A percentile compares a stretch with the other conserved stretches of the same genome.
Evolutionary conservation across 1,140 invertebrate species (phyloP).

Genomic region (Chlorops oryzae): DNA sequence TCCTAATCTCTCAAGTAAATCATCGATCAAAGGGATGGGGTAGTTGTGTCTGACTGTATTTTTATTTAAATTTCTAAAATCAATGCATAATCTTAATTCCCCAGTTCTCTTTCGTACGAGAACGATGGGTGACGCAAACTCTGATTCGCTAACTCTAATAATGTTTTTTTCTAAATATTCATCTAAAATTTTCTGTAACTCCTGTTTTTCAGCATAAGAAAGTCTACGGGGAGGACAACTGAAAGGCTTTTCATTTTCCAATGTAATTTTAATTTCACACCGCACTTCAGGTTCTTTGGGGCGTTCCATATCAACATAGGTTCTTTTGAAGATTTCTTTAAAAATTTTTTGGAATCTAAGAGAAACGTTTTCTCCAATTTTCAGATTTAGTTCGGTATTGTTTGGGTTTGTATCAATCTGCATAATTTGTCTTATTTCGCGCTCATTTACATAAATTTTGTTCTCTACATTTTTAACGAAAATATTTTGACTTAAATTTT

Average conservation of each 20-base stretch:
- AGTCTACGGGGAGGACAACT: neutral
- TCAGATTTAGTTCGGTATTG: neutral
- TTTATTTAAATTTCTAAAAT: slow-evolving; percentile 19
- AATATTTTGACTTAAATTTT: neutral
- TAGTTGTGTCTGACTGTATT: slow-evolving; percentile 18
- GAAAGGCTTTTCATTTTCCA: neutral
- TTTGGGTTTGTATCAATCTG: neutral
- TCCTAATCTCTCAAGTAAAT: slow-evolving; percentile 23
- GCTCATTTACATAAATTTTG: neutral
- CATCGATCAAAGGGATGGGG: slow-evolving; percentile 35
- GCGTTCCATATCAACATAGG: neutral
- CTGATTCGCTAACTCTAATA: slow-evolving; percentile 6
- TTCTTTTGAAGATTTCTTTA: neutral
- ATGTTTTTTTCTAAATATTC: neutral
- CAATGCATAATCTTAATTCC: slow-evolving; percentile 19
- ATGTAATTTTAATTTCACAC: neutral
- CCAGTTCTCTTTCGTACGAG: slow-evolving; percentile 25
- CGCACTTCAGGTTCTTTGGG: neutral
- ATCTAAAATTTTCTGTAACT: neutral
- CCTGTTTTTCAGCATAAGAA: neutral
- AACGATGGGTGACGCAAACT: slow-evolving; percentile 27
- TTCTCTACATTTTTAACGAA: neutral
- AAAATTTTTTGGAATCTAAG: neutral
- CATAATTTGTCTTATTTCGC: slow-evolving; percentile 7
- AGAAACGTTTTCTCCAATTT: neutral